Evolutionary conservation across 2,888 invertebrate genomes (phyloP).

Genomic region (Caenorhabditis becei): DNA sequence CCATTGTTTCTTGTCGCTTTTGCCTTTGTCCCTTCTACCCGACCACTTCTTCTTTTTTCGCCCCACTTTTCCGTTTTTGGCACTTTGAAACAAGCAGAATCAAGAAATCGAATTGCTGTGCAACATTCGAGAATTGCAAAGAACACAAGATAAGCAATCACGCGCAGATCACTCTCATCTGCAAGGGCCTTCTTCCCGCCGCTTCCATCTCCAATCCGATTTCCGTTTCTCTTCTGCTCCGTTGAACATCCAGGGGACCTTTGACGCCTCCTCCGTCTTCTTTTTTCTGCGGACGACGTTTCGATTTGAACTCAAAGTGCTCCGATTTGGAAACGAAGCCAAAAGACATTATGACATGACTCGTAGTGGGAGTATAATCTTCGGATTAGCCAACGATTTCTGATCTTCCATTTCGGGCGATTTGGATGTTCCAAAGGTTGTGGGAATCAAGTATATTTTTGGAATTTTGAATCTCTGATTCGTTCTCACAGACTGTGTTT

Average conservation of each 20-base stretch:
- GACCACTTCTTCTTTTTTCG: background rate
- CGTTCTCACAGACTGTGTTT: too few species aligned
- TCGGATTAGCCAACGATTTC: background rate
- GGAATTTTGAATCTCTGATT: too few species aligned
- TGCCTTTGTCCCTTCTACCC: background rate
- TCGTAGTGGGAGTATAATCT: conserved; percentile 24
- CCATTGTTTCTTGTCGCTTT: background rate
- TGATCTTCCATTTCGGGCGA: background rate
- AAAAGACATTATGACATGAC: background rate
- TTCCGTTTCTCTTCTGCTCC: conserved; percentile 42
- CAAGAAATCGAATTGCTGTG: background rate
- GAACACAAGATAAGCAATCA: conserved; percentile 4
- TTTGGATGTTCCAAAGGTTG: background rate
- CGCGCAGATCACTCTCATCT: background rate
- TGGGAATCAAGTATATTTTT: too few species aligned
- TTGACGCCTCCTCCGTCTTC: conserved; percentile 42
- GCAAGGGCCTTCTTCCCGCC: conserved; percentile 1
- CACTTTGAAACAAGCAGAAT: background rate
- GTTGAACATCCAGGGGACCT: conserved; percentile 26
- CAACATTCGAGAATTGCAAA: background rate
- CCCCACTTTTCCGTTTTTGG: background rate
- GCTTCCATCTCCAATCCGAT: conserved; percentile 29
- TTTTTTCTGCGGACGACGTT: background rate
- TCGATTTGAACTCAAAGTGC: conserved; percentile 29
- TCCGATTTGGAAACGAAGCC: background rate